Conservation (phyloP, 2,113 vertebrate species). For the Heteronetta atricapilla region DNA sequence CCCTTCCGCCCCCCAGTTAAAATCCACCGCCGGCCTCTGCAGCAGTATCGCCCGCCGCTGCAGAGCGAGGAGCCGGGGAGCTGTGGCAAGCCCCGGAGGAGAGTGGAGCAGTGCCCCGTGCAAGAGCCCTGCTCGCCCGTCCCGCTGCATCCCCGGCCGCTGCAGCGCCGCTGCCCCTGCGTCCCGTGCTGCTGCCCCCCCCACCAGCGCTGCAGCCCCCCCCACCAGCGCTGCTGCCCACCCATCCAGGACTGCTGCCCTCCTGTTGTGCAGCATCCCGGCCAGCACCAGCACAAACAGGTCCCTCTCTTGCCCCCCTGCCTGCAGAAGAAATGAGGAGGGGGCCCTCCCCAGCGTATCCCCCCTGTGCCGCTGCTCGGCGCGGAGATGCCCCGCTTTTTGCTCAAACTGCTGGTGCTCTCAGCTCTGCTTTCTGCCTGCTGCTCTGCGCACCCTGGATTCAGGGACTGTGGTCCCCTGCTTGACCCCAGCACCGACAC, state of each 20-base stretch:
- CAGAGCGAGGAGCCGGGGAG: fast-evolving
- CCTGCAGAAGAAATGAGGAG: neutral
- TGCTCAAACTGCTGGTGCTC: fast-evolving
- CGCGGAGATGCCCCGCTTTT: fast-evolving
- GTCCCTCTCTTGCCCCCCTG: neutral
- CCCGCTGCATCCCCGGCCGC: neutral
- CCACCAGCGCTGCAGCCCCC: neutral
- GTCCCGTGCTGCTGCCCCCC: neutral
- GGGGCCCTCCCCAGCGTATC: fast-evolving
- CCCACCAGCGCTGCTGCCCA: neutral
- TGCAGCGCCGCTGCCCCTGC: neutral
- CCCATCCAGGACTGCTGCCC: neutral
- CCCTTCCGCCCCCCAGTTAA: neutral
- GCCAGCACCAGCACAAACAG: conserved; percentile 17
- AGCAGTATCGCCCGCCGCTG: conserved; percentile 5
- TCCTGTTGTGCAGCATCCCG: fast-evolving
- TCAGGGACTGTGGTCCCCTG: fast-evolving
- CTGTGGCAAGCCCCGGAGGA: neutral
- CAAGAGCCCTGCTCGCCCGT: neutral
- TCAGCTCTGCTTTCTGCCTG: fast-evolving
- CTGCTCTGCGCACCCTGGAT: neutral
- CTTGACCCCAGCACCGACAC: neutral
- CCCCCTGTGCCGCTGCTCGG: fast-evolving
- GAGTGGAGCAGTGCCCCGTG: neutral
- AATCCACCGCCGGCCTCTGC: neutral